phyloP scores from a whole-genome alignment of 1,140 invertebrate genomes.

The Asobara japonica region DNA sequence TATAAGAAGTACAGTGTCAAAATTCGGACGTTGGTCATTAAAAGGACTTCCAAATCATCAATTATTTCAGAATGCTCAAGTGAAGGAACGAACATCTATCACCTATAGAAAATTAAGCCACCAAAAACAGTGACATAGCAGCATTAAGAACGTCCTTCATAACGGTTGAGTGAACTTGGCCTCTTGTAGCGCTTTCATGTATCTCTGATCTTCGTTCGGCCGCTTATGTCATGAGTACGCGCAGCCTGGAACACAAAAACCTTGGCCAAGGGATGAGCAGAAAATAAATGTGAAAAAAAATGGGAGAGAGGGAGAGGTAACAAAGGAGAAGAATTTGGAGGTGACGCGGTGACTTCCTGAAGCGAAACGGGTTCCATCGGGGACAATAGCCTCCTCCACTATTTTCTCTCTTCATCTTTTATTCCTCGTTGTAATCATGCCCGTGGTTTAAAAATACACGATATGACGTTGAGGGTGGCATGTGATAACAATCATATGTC shows the following conservation, averaged over 20 bases:
- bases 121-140: neutral
- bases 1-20: too few species aligned
- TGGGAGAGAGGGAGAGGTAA: neutral
- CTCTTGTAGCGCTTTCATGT: neutral
- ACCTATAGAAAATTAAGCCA: neutral
- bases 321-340: neutral
- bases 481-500: neutral
- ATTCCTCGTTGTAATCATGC: neutral
- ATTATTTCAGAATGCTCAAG: too few species aligned
- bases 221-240: neutral
- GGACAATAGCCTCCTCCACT: slow-evolving; percentile 22
- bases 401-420: neutral
- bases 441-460: neutral
- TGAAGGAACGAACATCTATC: too few species aligned
- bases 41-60: too few species aligned
- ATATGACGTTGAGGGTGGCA: neutral
- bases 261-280: neutral
- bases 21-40: too few species aligned
- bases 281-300: slow-evolving; percentile 5
- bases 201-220: neutral
- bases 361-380: slow-evolving; percentile 29
- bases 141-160: neutral
- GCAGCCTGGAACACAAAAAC: neutral
- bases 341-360: slow-evolving; percentile 28
- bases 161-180: neutral